Evolutionary conservation across 2,797 vertebrate genomes (phyloP), one percentile per base, ranked within the genome.

Genomic region (Acanthurus lineatus): DNA sequence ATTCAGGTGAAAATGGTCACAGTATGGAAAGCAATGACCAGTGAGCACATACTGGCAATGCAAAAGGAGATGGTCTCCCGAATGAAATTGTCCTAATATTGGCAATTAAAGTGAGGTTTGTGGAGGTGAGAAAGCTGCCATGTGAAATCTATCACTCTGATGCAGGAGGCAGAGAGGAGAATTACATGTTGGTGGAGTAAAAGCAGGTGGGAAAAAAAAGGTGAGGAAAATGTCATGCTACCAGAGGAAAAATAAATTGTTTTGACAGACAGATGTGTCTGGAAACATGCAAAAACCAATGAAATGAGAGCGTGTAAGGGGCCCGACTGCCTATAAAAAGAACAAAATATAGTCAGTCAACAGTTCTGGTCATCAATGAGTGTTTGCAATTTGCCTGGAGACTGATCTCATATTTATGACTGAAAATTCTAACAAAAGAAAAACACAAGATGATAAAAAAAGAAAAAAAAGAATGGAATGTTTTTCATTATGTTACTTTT

Each of bases 281-380:
- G 74, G 61, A 88, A 82, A 63, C 89, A 89, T 91, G 91, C 91
- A 90, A 82, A 82, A 86, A 83, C 64, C 52, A 35, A 35, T 35
- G 32, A 35, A 82, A 44, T 77, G 20, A 77, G 45, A 58, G 67
- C 16, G 35, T 53, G 40, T 64, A 51, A 83, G 32, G 35, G 47
- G 54, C 56, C 71, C 61, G 17, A 73, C 71, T 82, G 78, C 81
- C 86, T 88, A 86, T 47, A 61, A 81, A 75, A 89, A 83, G 63
- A 85, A 80, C 62, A 87, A 81, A 76, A 70, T 56, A 69, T 20
- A 66, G 69, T 87, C 73, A 88, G 74, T 86, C 62, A 88, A 32
- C 79, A 87, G 49, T 73, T 80, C 1, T 60, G 22, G 59, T 73
- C 61, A 67, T 53, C 48, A 73, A 1, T 63, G 16, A 28, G 25